Percentiles rank a stretch among this genome's conserved stretches.
Conservation (phyloP, 2,888 invertebrate genomes). For the Patella caerulea region DNA sequence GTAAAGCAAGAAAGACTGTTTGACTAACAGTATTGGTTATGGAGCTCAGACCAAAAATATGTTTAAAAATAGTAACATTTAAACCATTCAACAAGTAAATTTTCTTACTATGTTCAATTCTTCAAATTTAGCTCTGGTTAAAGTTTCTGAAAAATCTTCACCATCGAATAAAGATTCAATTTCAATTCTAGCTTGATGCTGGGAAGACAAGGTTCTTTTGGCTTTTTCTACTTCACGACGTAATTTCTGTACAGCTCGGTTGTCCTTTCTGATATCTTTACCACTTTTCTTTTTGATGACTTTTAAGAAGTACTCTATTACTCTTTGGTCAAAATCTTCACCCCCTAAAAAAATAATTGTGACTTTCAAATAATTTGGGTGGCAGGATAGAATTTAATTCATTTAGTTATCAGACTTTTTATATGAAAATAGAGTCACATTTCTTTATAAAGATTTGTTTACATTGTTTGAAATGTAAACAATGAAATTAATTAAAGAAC, state of each 20-base stretch:
- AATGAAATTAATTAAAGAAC: too few relatives aligned
- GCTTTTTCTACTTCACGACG: conserved; percentile 98
- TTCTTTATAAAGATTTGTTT: too few relatives aligned
- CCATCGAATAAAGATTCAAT: conserved; percentile 98
- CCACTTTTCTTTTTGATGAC: conserved; percentile 98
- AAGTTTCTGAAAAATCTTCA: conserved; percentile 97
- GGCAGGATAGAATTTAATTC: neutral
- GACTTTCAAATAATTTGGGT: neutral
- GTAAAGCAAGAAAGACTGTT: too few relatives aligned
- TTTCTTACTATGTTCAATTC: conserved; percentile 89
- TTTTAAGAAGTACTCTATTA: conserved; percentile 99
- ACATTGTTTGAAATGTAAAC: neutral
- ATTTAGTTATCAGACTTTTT: too few relatives aligned
- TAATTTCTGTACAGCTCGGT: conserved; percentile 94
- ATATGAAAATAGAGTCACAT: too few relatives aligned
- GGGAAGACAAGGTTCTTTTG: conserved; percentile 93
- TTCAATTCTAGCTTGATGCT: conserved; percentile 97
- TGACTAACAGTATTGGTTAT: too few relatives aligned
- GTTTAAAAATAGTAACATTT: neutral
- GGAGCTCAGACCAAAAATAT: too few relatives aligned
- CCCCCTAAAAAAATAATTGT: conserved; percentile 76
- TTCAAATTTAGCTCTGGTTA: conserved; percentile 98
- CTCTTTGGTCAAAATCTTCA: conserved; percentile 98
- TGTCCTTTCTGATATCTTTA: conserved; percentile 93
- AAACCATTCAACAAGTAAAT: neutral